These are phyloP conservation scores for Poecilobothrus nobilitatus DNA, from an alignment of 2,888 invertebrate species.

Conservation along the genomic window DNA sequence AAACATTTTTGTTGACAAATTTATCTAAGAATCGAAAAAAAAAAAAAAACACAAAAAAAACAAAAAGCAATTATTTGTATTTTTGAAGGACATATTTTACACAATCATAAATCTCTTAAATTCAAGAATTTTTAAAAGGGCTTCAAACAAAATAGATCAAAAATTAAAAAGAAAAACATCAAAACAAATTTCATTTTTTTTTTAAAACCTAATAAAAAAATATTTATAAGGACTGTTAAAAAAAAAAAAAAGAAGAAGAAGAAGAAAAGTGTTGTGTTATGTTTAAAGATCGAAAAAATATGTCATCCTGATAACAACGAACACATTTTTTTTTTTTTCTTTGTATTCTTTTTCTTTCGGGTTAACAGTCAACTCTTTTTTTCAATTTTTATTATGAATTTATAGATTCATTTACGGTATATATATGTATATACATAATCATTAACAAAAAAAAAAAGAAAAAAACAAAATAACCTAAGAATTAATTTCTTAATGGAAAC, in stretches of 20 bases:
- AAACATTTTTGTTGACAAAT: background rate
- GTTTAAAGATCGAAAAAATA: background rate
- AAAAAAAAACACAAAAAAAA: background rate
- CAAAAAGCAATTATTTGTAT: background rate
- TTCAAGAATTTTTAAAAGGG: too few species aligned
- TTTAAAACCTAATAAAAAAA: too few species aligned
- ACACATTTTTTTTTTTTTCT: background rate
- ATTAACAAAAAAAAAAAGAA: too few species aligned
- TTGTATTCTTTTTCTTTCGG: background rate
- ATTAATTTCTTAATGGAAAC: background rate
- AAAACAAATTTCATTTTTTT: background rate
- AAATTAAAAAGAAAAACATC: background rate
- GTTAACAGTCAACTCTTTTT: constrained; percentile 1
- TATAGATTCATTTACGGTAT: background rate
- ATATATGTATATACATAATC: background rate
- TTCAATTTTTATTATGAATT: background rate
- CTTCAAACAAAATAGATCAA: background rate
- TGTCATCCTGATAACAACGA: background rate
- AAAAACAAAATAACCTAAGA: background rate
- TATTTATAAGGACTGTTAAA: too few species aligned
- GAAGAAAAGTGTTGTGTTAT: background rate
- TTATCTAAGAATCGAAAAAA: too few species aligned
- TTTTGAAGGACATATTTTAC: too few species aligned
- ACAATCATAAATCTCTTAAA: too few species aligned
- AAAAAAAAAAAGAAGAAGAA: background rate